Evolutionary conservation across 2,113 vertebrate species (phyloP), one percentile per base, ranked within the genome.

Genomic region (Eulacestoma nigropectus): DNA sequence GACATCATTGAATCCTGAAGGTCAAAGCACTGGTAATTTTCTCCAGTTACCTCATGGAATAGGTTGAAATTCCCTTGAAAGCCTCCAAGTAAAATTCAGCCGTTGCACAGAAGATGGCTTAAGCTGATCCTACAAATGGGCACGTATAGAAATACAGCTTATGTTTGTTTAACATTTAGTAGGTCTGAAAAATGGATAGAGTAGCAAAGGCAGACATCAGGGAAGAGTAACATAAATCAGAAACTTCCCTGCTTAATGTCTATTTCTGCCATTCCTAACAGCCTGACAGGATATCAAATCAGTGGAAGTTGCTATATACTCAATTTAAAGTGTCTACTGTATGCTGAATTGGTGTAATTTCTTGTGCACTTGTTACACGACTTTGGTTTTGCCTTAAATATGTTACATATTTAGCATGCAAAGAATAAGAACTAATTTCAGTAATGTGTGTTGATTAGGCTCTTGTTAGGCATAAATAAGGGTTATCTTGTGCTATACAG

Each of bases 341-440:
- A n/a, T 67, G 63, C 78, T 7, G 7, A 77, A 91, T 77, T 62
- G 60, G 59, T 96, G 63, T 59, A 77, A 95, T 93, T 93, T 80
- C 75, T 10, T 33, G 59, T 67, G 75, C 49, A 11, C 33, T 96
- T 90, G 70, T 85, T 91, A 69, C 42, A 49, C 8, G 41, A 16
- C 55, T 94, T 88, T 55, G 63, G 37, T 70, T 96, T 96, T 65
- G 50, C 47, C 39, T 83, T 95, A 85, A 87, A 91, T 67, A 11
- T 1, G 15, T 79, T 79, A 69, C 41, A 9, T 94, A 91, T 73
- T 96, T 91, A 90, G 70, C 78, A 80, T 63, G 78, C 47, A 70
- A 86, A 97, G 88, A 94, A 94, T 85, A 82, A 85, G 84, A 95
- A 50, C 82, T 95, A 85, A 96, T 95, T 96, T 86, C 92, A 60